Conservation (phyloP, 2,888 invertebrate species). For the Caenorhabditis sinica region DNA sequence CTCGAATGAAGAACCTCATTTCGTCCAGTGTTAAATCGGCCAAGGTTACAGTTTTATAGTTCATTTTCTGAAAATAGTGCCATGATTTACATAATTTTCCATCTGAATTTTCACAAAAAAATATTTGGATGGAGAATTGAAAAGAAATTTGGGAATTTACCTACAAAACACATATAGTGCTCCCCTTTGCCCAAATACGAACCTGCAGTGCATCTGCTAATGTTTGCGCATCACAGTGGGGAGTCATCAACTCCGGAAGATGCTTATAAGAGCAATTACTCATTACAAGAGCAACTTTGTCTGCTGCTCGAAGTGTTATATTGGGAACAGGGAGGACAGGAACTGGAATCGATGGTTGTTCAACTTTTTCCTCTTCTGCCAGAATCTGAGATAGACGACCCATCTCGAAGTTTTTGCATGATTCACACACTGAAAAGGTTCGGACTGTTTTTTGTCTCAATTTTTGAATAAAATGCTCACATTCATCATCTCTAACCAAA, state of each 20-base stretch:
- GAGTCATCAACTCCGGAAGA: slow-evolving; percentile 81
- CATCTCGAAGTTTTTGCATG: slow-evolving; percentile 72
- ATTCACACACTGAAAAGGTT: slow-evolving; percentile 73
- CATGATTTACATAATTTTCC: too few relatives aligned
- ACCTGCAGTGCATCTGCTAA: slow-evolving; percentile 79
- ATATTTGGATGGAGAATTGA: too few relatives aligned
- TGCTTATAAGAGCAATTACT: slow-evolving; percentile 84
- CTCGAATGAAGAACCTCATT: slow-evolving; percentile 84
- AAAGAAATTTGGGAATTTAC: too few relatives aligned
- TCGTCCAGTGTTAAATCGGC: slow-evolving; percentile 84
- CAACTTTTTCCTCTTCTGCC: slow-evolving; percentile 57
- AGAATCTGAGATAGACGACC: slow-evolving; percentile 68
- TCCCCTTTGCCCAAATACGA: too few relatives aligned
- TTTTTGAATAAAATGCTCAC: slow-evolving; percentile 19
- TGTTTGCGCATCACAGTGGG: slow-evolving; percentile 84
- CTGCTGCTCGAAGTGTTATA: slow-evolving; percentile 72
- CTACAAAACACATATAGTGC: too few relatives aligned
- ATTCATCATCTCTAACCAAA: slow-evolving; percentile 66
- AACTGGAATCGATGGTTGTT: not conserved
- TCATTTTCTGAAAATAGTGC: slow-evolving; percentile 76
- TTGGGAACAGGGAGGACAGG: slow-evolving; percentile 21
- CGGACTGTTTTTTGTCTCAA: too few relatives aligned
- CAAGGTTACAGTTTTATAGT: slow-evolving; percentile 85
- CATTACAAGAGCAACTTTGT: slow-evolving; percentile 85
- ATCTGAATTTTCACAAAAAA: too few relatives aligned